Evolutionary conservation across 2,888 invertebrate species (phyloP), one percentile per base, ranked within the genome.

Genomic region (Mythimna albipuncta): DNA sequence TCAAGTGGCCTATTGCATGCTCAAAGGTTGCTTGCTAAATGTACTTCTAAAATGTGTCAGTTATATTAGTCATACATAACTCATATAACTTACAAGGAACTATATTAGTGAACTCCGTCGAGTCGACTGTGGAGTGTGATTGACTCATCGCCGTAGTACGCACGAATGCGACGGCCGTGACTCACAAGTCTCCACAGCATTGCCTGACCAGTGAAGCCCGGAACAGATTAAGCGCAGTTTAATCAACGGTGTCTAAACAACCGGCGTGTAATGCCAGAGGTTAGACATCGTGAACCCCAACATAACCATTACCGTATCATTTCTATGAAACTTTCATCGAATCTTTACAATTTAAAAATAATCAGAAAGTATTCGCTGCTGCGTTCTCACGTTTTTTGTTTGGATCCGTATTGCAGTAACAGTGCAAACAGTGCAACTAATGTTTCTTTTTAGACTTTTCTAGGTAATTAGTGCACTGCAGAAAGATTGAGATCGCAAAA

Each of bases 81-180:
- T 59, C 69, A 64, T 75, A 83, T 82, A 79, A 85, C 68, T 84
- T 86, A 86, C 87, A 83, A 86, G 83, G 86, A 85, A 87, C 79
- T 84, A 81, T 84, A 84, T 85, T 84, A 85, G 85, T 85, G 79
- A 79, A 72, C 79, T 79, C 77, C 85, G 79, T 81, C 83, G 85
- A 86, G 81, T 84, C 84, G 78, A 76, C 86, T 80, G 82, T 52
- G 47, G 47, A 52, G 19, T 52, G 50, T 82, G 81, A 86, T 87
- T 93, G 93, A 94, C 87, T 94, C 93, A 93, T 89, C 89, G 85
- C n/a, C 74, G 88, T 91, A 93, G 90, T 92, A 93, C 92, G 90
- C 92, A 89, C 85, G 87, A 72, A 79, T 88, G 86, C 87, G 75
- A 85, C 81, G 75, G 65, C 64, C 73, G 83, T 90, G 89, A 91